Evolutionary conservation across 2,797 vertebrate species (phyloP), one percentile per base, ranked within the genome.

Genomic region (Sylvia borin): DNA sequence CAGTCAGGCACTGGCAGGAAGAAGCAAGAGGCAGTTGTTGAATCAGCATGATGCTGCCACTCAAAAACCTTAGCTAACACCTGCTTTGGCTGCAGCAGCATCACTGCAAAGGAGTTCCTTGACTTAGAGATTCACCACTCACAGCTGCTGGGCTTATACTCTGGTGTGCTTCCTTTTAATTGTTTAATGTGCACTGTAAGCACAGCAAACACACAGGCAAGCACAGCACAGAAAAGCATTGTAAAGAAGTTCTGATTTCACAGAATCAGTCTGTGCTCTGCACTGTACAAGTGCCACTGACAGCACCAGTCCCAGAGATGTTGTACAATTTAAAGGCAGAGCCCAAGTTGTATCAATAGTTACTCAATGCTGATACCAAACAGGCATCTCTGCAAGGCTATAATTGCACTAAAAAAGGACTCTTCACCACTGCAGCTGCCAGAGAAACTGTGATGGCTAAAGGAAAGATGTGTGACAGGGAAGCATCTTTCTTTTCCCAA

Each of bases 1-100:
- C 83, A 13, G 99, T 99, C 72, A 98, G 74, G 97, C 99, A 99
- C 99, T 99, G 97, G 7, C 31, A 83, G 64, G 85, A 78, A 27
- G 42, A 54, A 87, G 65, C 73, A 94, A 94, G 55, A 86, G n/a
- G 36, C 48, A 90, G 45, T 1, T 38, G 50, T n/a, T 71, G 5
- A 66, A 61, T 65, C 72, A 47, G 34, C 11, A 10, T 0, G 1
- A 64, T 42, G 62, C 36, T 88, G 84, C 50, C 48, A 43, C 67
- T 67, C 48, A 19, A 27, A 88, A 57, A 16, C 38, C 31, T 71
- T 1, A 43, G 51, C 68, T 36, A 29, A 64, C 55, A 66, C 5
- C 66, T 27, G 40, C 55, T 71, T 20, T 91, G 67, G 65, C 55
- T 82, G 50, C 57, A 87, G 68, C n/a, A 93, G 47, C 32, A 45